Evolutionary conservation across 2,888 invertebrate species (phyloP).

Genomic region (Oscheius sp.): DNA sequence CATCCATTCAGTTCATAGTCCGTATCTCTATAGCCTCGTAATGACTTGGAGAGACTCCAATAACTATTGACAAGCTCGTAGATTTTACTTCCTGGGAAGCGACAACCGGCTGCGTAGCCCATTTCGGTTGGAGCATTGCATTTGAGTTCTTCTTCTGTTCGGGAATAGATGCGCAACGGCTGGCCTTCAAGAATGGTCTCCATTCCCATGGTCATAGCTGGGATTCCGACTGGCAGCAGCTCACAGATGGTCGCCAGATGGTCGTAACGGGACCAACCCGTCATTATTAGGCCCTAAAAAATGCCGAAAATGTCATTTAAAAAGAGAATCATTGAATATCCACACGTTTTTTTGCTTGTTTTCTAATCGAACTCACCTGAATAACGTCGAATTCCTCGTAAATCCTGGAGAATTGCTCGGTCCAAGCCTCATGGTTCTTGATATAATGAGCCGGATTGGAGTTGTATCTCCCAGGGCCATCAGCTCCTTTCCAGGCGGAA

Average conservation of each 20-base stretch:
- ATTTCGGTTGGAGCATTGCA: slow-evolving; percentile 54
- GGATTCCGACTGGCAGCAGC: slow-evolving; percentile 72
- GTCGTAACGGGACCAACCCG: slow-evolving; percentile 74
- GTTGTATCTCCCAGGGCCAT: slow-evolving; percentile 71
- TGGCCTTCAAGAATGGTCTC: slow-evolving; percentile 59
- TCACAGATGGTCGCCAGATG: slow-evolving; percentile 73
- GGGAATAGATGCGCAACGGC: slow-evolving; percentile 41
- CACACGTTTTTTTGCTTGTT: no score
- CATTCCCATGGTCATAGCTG: slow-evolving; percentile 70
- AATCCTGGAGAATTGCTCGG: slow-evolving; percentile 67
- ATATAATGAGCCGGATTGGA: slow-evolving; percentile 73
- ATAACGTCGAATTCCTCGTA: slow-evolving; percentile 64
- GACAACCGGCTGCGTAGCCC: slow-evolving; percentile 56
- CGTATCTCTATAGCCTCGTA: slow-evolving; percentile 48
- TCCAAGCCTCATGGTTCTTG: slow-evolving; percentile 73
- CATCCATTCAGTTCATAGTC: slow-evolving; percentile 66
- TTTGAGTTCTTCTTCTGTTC: slow-evolving; percentile 52
- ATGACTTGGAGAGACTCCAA: slow-evolving; percentile 39
- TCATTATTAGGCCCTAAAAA: slow-evolving; percentile 71
- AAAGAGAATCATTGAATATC: no score
- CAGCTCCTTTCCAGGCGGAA: slow-evolving; percentile 79
- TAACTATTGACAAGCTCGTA: slow-evolving; percentile 66
- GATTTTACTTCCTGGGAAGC: slow-evolving; percentile 60
- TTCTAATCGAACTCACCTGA: slow-evolving; percentile 49
- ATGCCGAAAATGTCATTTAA: slow-evolving; percentile 68